Base-by-base conservation (phyloP, 2,113 vertebrate species). In the Grallaria varia region DNA sequence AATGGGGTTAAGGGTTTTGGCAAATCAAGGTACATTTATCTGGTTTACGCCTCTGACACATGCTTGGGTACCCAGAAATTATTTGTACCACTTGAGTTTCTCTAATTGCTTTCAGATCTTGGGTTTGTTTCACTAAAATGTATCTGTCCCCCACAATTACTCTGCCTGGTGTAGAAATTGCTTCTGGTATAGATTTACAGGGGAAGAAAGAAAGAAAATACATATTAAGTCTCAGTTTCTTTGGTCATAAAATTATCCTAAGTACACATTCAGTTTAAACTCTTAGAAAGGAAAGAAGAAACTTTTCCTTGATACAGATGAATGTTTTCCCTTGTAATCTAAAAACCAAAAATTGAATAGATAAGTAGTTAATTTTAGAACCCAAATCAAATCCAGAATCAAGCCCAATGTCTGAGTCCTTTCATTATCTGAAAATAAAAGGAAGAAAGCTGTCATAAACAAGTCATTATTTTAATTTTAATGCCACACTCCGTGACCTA, bases 191-290 rank as follows among this genome's bases (percentile, higher is more conserved):
- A 96, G 72, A 96, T 93, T 96, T 97, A 68, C 58, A 63, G 35
- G 40, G 56, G 85, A 87, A 80, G 49, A 59, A 87, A 90, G 64
- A 79, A 89, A 89, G 50, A 90, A 95, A 92, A 88, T 50, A 77
- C 15, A 68, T 69, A 53, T 55, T 88, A 66, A 60, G 42, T 87
- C 71, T 92, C 71, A 31, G 66, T 90, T 96, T 71, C 76, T 93
- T 88, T 72, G 76, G 87, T 95, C 92, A 96, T 83, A 96, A 97
- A 96, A 97, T 97, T 92, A 96, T 14, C 49, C 52, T 74, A 96
- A 95, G 63, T 87, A 96, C 52, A 94, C 60, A 97, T 68, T 94
- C 53, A 92, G 77, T 82, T 93, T 92, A 91, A 97, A 92, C 16
- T 79, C 69, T 67, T 76, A 94, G 30, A 88, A 90, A 60, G 71